Base-by-base conservation (phyloP, 2,888 invertebrate species). In the Sussaba pulchella region DNA sequence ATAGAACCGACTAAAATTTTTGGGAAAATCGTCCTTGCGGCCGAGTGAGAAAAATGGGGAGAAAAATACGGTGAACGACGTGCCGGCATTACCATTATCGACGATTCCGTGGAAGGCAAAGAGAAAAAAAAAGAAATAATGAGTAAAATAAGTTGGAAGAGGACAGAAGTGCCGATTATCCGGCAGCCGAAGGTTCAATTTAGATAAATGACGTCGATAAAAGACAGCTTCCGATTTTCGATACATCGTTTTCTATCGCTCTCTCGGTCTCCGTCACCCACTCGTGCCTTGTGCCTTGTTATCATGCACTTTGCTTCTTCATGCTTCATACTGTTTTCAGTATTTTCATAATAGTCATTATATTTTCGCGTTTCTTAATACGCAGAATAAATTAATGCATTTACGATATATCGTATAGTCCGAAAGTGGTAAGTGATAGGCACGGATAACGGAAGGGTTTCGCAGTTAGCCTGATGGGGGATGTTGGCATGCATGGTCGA, bases 41-140 rank as follows among this genome's bases (percentile, higher is more conserved):
- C 21, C 21, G 12, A 31, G 41, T 21, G 41, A 63, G n/a, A 12
- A 76, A 74, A 67, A 73, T 21, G 21, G 31, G 8, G n/a, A 57
- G 10, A 3, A 52, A 39, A 17, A 21, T 57, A 36, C 43, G 50
- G 41, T 81, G 74, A 77, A 83, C 17, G 84, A 81, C 83, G 82
- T 72, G 86, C 84, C 84, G 71, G 81, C 82, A 82, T 70, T 78
- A 86, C 87, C 84, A 85, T 88, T 88, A 88, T 86, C 84, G 85
- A 83, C 78, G 87, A 87, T 87, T 87, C 84, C 86, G 85, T 83
- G 82, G 83, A 84, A 86, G 86, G 86, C 86, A 87, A 87, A 50
- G 21, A 10, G 36, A 50, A n/a, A 17, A 36, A 19, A 43, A 43
- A 36, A 6, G 17, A 19, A n/a, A n/a, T n/a, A n/a, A n/a, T n/a